Conservation (phyloP, 2,113 vertebrate species). For the Struthio camelus region DNA sequence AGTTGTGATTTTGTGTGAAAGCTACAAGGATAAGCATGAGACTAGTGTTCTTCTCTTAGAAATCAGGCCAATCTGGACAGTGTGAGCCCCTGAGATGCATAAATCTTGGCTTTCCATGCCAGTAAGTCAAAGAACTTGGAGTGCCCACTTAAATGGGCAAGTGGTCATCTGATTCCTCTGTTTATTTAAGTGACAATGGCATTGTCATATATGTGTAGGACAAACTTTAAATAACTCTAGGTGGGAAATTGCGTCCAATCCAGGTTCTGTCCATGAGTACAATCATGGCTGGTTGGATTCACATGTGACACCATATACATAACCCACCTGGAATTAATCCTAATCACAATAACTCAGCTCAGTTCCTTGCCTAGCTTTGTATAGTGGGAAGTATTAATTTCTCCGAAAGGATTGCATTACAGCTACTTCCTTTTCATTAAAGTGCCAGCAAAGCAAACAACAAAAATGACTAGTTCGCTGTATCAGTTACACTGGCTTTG, state of each 20-base stretch:
- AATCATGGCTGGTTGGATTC: neutral
- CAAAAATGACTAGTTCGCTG: neutral
- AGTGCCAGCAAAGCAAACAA: constrained; percentile 20
- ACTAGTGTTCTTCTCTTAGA: neutral
- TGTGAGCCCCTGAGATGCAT: neutral
- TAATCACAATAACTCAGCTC: neutral
- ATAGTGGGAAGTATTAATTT: neutral
- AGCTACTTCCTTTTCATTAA: constrained; percentile 30
- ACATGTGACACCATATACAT: neutral
- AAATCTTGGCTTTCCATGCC: neutral
- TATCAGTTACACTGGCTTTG: constrained; percentile 26
- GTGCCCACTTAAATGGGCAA: neutral
- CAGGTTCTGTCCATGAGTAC: neutral
- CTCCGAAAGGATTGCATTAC: constrained; percentile 44
- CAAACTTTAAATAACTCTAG: neutral
- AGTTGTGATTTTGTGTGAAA: neutral
- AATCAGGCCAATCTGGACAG: neutral
- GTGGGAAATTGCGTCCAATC: neutral
- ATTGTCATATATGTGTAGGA: neutral
- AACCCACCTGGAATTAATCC: constrained; percentile 1
- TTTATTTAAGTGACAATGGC: constrained; percentile 21
- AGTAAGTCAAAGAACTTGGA: neutral
- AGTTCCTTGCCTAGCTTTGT: neutral
- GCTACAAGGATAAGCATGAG: neutral
- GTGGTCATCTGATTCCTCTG: constrained; percentile 4